Base-by-base conservation (phyloP, 2,888 invertebrate species). In the Synanthedon vespiformis region DNA sequence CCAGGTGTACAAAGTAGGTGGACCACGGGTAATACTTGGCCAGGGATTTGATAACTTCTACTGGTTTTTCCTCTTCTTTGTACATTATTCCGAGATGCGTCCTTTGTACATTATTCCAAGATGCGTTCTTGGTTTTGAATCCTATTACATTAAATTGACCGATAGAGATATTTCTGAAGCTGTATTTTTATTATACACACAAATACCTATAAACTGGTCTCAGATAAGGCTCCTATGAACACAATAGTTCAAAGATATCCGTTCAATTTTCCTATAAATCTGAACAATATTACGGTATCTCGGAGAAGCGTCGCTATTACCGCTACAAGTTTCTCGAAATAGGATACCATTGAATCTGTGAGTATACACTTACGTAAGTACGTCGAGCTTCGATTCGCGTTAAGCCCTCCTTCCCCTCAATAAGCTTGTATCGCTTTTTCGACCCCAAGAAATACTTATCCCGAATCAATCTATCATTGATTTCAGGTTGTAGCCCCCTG, bases 401-500 rank as follows among this genome's bases (percentile, higher is more conserved):
- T 44, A 44, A 44, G 14, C 14, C n/a, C 14, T 44, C 44, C 44
- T 44, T 44, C 44, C 14, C 44, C 8, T 14, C 44, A 44, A 44
- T 44, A 44, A 44, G 14, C n/a, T 44, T 44, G 44, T 44, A 44
- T 44, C 44, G 44, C 14, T 44, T 44, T 13, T 14, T 44, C 44
- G 44, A 44, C 44, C 44, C 44, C 44, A 44, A 51, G 52, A 49
- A 49, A 40, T 49, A 22, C 22, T 52, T 51, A 49, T 55, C 55
- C 51, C 51, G 52, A 56, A 52, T 57, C 58, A 57, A 61, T 66
- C 57, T 64, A 62, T 63, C 64, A 65, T 65, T 65, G 60, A 64
- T 65, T 67, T 62, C 64, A 67, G 67, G 61, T 67, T 10, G 44
- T 44, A 58, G 61, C 58, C 60, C 59, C 56, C 60, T 56, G 59